Base-by-base conservation (phyloP, 2,888 invertebrate genomes). In the Onthophagus sagittarius region DNA sequence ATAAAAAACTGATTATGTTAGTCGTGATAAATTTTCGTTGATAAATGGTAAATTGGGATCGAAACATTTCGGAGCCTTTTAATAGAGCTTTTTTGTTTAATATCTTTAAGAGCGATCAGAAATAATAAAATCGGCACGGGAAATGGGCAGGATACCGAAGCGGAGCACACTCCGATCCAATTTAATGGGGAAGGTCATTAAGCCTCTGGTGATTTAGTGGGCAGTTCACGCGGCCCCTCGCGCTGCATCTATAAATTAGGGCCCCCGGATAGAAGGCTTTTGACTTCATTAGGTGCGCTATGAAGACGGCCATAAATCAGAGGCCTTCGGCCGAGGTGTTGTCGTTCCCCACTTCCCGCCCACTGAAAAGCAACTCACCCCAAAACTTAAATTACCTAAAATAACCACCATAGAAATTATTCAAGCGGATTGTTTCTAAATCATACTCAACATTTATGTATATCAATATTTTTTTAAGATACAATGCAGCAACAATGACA, bases 171-270 rank as follows among this genome's bases (percentile, higher is more conserved):
- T 67, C 67, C 31, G 67, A 7, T 67, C 23, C 31, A 67, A 67
- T 67, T 67, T 67, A 67, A 67, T 67, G 32, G 67, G 31, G n/a
- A 23, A 67, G 67, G 67, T 67, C 67, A 67, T 67, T 67, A 67
- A 67, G 67, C 67, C 67, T 67, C 67, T n/a, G 39, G 67, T 67
- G 67, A 67, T 67, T 67, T 67, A 67, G 31, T 67, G 67, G 67
- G n/a, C 31, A 32, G 67, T 67, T 67, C 67, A 67, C 67, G 67
- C 67, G 67, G 67, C 67, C 67, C 32, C 31, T 32, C 32, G 67
- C 67, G 67, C 67, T 67, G 67, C 23, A 67, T 67, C 67, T 67
- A 67, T 67, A 67, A 67, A 67, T 67, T 67, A 67, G 67, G 67
- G 31, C 39, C 23, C 67, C 67, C 15, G 32, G 23, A 67, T 67